These are phyloP conservation scores for Melitaea athalia DNA, from an alignment of 2,888 invertebrate species.

Conservation along the genomic window DNA sequence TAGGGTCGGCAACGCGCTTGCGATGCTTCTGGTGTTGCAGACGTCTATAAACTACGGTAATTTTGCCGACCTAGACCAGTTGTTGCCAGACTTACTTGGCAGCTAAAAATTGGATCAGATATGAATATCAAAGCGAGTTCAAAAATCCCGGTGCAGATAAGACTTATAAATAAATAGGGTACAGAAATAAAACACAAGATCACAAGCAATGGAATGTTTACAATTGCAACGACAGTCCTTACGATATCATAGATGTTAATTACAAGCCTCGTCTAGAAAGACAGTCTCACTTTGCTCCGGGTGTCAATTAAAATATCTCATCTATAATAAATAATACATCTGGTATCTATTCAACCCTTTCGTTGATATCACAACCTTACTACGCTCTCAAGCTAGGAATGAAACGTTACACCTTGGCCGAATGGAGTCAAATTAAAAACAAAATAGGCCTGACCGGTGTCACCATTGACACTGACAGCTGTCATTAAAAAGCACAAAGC, in stretches of 20 bases:
- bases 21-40: too few relatives aligned
- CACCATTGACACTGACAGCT: conserved; percentile 23
- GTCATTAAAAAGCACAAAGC: conserved; percentile 41
- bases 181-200: conserved; percentile 63
- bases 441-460: conserved; percentile 29
- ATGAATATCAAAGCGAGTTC: too few relatives aligned
- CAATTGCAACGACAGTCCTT: conserved; percentile 73
- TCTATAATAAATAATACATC: conserved; percentile 33
- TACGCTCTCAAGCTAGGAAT: conserved; percentile 36
- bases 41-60: too few relatives aligned
- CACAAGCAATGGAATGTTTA: conserved; percentile 82
- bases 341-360: conserved; percentile 39
- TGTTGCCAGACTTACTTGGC: too few relatives aligned
- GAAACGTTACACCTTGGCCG: conserved; percentile 16
- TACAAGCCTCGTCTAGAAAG: conserved; percentile 56
- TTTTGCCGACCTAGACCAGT: too few relatives aligned
- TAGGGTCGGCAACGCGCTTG: too few relatives aligned
- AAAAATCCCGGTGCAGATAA: too few relatives aligned
- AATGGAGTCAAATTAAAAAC: conserved; percentile 11
- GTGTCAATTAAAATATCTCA: conserved; percentile 18
- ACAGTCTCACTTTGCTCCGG: conserved; percentile 55
- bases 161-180: conserved; percentile 7
- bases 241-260: conserved; percentile 60
- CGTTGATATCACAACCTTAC: conserved; percentile 57
- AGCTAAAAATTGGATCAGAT: too few relatives aligned